Evolutionary conservation across 1,140 invertebrate genomes (phyloP), one percentile per base, ranked within the genome.

Genomic region (Brachionus calyciflorus): DNA sequence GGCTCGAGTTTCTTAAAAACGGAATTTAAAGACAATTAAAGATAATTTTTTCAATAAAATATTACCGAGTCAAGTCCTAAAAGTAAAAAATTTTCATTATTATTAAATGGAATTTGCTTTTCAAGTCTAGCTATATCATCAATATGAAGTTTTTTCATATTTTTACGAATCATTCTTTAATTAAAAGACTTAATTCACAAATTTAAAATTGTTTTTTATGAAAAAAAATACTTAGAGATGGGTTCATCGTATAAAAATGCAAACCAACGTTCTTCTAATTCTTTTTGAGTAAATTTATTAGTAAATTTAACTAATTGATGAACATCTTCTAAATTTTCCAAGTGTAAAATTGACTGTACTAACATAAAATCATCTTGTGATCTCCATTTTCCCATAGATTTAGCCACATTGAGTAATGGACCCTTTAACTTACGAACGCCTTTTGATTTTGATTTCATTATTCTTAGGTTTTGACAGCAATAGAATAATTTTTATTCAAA

Each of bases 181-280:
- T 21, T 33, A 49, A 17, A 53, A 19, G 3, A 17, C 19, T n/a
- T 30, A n/a, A 0, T 17, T 0, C 0, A n/a, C n/a, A n/a, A n/a
- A n/a, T n/a, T n/a, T n/a, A n/a, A n/a, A n/a, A n/a, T n/a, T n/a
- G n/a, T n/a, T n/a, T n/a, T n/a, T n/a, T n/a, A n/a, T n/a, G n/a
- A n/a, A n/a, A n/a, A 30, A 70, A 7, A 7, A 21, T 70, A 86
- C 85, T 85, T 86, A 19, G 86, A 87, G 24, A 88, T 82, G 21
- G 91, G 89, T 49, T 92, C 90, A 85, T 98, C 93, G 84, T 97
- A 98, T 1, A 98, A 85, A 53, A 99, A 82, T 9, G 93, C 91
- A 87, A 95, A 95, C 95, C 95, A 98, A 76, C 96, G 88, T 77
- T 94, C 92, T 81, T 96, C 92, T 28, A 98, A 89, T 83, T 99